These are phyloP conservation scores for Vesta saturnalis DNA, from an alignment of 2,888 invertebrate genomes.

Conservation along the genomic window DNA sequence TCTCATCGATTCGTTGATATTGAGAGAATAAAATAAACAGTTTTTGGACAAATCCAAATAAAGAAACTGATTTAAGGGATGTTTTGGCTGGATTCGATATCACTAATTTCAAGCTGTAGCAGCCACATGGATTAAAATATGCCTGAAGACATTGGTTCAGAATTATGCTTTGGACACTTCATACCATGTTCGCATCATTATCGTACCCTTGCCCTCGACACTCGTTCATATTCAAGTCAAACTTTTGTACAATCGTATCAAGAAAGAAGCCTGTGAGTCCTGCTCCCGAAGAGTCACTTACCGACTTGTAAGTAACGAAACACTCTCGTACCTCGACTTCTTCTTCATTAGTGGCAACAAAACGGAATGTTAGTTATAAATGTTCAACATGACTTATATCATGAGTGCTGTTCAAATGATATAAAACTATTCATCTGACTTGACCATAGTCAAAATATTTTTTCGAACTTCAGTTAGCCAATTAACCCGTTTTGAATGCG, in stretches of 20 bases:
- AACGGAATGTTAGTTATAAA: constrained; percentile 19
- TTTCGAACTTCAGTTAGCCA: constrained; percentile 15
- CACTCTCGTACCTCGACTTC: no score
- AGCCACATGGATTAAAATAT: constrained; percentile 31
- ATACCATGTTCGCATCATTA: constrained; percentile 44
- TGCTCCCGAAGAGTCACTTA: constrained; percentile 17
- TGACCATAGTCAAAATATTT: constrained; percentile 11
- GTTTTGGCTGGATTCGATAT: constrained; percentile 22
- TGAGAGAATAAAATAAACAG: no score
- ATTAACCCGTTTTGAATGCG: constrained; percentile 17
- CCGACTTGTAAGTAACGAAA: constrained; percentile 19
- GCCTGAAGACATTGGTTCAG: constrained; percentile 38
- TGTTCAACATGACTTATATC: constrained; percentile 16
- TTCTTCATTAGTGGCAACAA: constrained; percentile 39
- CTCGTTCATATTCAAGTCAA: constrained; percentile 14
- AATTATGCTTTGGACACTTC: constrained; percentile 37
- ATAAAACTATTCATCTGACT: constrained; percentile 12
- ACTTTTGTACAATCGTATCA: constrained; percentile 15
- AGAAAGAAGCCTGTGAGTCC: constrained; percentile 19
- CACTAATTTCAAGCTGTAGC: constrained; percentile 31
- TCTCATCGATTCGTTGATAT: no score
- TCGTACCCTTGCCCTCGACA: constrained; percentile 13
- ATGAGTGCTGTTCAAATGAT: constrained; percentile 17
- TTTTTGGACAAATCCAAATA: constrained; percentile 17
- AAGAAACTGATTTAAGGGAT: constrained; percentile 19